Base-by-base conservation (phyloP, 2,113 vertebrate species). In the Thamnaconus septentrionalis region DNA sequence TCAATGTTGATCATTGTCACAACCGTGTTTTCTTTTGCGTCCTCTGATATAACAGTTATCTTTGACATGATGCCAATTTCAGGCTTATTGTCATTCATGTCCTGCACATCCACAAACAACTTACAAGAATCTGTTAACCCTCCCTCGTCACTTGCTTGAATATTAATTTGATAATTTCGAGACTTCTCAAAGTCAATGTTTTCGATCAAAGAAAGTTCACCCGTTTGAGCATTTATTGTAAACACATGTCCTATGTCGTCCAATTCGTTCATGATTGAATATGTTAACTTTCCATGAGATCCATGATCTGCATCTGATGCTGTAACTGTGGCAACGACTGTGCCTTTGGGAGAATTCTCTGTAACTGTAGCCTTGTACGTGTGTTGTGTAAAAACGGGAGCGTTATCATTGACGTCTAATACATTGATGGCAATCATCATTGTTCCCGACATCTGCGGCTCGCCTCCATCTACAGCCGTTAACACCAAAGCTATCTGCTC, bases 71-170 rank as follows among this genome's bases (percentile, higher is more conserved):
- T 47, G 39, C 71, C 88, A 41, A 92, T 83, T 0, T 68, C 63
- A 4, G 91, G 91, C 4, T 18, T 51, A 57, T 90, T 93, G 53
- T 93, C 90, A 81, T 93, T 93, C 6, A 75, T 80, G 53, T 93
- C 91, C 4, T 63, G n/a, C 47, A 93, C 64, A 53, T 91, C 89
- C 1, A 91, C 79, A 5, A 85, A 55, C 3, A 93, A 45, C 0
- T 90, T 77, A 57, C 90, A 83, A 0, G 86, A 89, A 0, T 85
- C 73, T 0, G 61, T 54, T 0, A 92, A 31, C 0, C 91, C 86
- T 0, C 93, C 91, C 0, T 85, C 87, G 5, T 93, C 92, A 39
- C 46, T 88, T 0, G 91, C 92, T n/a, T 90, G 78, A 0, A 93
- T 56, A 6, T 78, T 62, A 46, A 93, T 70, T 43, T 82, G 45